These are phyloP conservation scores for Alentia gelatinosa DNA, from an alignment of 2,888 invertebrate genomes.

Conservation along the genomic window DNA sequence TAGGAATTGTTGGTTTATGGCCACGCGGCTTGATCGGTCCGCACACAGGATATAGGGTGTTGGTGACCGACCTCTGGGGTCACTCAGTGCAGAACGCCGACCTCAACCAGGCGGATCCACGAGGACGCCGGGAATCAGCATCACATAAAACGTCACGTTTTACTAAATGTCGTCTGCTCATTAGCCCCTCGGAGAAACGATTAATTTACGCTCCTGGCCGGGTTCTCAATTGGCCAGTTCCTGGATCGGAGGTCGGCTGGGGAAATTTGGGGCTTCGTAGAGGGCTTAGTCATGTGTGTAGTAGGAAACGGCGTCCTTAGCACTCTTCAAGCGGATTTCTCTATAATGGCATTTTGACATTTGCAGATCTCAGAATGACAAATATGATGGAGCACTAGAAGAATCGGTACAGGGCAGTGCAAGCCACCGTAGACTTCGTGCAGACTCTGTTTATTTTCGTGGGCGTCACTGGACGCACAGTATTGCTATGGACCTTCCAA, in stretches of 20 bases:
- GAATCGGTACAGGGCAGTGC: no score
- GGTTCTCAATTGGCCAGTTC: background rate
- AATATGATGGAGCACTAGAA: no score
- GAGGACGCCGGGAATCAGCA: background rate
- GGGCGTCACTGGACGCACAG: no score
- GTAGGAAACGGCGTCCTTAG: no score
- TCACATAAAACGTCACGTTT: background rate
- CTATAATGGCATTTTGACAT: no score
- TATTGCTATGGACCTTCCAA: no score
- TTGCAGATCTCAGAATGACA: no score
- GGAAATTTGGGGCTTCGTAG: no score
- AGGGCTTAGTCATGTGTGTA: no score
- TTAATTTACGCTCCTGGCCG: background rate
- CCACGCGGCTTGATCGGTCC: background rate
- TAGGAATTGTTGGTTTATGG: background rate
- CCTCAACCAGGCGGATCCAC: background rate
- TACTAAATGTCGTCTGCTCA: background rate
- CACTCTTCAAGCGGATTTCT: no score
- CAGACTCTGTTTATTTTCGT: no score
- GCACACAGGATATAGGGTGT: background rate
- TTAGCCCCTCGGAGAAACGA: constrained; percentile 3
- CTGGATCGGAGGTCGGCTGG: background rate
- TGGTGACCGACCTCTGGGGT: background rate
- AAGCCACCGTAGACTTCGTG: no score
- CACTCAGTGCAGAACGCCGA: background rate